Evolutionary conservation across 2,888 invertebrate species (phyloP).

Genomic region (Atrina japonica): DNA sequence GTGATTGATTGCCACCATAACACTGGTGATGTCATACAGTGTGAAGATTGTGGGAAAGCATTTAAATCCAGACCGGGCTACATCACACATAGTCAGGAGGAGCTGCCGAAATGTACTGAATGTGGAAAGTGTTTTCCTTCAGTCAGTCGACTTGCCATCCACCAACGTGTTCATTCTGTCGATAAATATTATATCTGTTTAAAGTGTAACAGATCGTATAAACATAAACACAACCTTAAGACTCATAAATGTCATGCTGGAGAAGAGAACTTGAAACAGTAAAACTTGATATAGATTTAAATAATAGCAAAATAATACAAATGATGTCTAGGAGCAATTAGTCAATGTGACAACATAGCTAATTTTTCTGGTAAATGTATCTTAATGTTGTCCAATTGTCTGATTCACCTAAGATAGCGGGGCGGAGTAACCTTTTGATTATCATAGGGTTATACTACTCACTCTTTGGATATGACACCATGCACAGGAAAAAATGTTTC

Average conservation of each 20-base stretch:
- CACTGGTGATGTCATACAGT: conserved; percentile 1
- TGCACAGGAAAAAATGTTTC: no score
- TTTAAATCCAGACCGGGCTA: conserved; percentile 22
- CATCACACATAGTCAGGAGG: conserved; percentile 5
- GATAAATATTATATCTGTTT: conserved; percentile 23
- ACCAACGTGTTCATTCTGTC: conserved; percentile 31
- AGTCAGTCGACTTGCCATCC: conserved; percentile 20
- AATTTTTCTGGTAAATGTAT: no score
- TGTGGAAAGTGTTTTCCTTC: conserved; percentile 29
- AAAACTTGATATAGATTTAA: no score
- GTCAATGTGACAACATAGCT: no score
- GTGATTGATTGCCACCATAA: conserved; percentile 1
- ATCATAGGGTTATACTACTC: no score
- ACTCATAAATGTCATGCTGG: conserved; percentile 14
- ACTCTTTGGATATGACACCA: no score
- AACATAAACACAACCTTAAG: conserved; percentile 35
- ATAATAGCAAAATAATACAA: no score
- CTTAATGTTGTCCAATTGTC: no score
- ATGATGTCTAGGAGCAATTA: no score
- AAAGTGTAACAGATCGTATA: conserved; percentile 27
- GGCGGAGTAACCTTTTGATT: no score
- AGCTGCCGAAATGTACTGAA: conserved; percentile 21
- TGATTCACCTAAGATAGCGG: no score
- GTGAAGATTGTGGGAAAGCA: conserved; percentile 27
- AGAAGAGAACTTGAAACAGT: no score